Percentiles rank a stretch among this genome's conserved stretches.
These are phyloP conservation scores for Hemibagrus guttatus DNA, from an alignment of 2,797 vertebrate genomes.

Conservation along the genomic window DNA sequence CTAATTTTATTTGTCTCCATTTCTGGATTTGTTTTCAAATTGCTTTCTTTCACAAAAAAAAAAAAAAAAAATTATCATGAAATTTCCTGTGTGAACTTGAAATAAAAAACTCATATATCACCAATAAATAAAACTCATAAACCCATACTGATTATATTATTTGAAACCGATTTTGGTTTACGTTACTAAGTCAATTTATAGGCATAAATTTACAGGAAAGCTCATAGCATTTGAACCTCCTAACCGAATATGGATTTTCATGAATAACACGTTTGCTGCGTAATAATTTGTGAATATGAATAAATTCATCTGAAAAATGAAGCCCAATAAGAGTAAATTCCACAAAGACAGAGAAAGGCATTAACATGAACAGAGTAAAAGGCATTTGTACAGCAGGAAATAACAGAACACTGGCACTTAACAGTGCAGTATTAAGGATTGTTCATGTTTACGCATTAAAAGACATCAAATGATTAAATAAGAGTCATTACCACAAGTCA, in stretches of 20 bases:
- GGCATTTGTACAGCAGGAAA: conserved; percentile 41
- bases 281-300: not conserved
- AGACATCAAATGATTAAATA: conserved; percentile 22
- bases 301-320: not conserved
- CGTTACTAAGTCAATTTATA: not conserved
- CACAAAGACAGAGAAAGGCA: conserved; percentile 17
- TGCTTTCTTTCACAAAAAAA: not conserved
- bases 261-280: not conserved
- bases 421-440: not conserved
- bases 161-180: not conserved
- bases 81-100: not conserved
- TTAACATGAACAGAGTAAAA: conserved; percentile 14
- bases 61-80: not conserved
- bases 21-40: not conserved
- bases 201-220: not conserved
- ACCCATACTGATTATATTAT: not conserved
- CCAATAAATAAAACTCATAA: not conserved
- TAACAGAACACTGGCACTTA: conserved; percentile 13
- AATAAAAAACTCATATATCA: not conserved
- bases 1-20: not conserved
- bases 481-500: not conserved
- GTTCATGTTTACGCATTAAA: conserved; percentile 13
- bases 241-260: not conserved
- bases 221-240: not conserved
- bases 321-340: not conserved